Conservation (phyloP, 2,888 invertebrate species). For the Graphium colonna region DNA sequence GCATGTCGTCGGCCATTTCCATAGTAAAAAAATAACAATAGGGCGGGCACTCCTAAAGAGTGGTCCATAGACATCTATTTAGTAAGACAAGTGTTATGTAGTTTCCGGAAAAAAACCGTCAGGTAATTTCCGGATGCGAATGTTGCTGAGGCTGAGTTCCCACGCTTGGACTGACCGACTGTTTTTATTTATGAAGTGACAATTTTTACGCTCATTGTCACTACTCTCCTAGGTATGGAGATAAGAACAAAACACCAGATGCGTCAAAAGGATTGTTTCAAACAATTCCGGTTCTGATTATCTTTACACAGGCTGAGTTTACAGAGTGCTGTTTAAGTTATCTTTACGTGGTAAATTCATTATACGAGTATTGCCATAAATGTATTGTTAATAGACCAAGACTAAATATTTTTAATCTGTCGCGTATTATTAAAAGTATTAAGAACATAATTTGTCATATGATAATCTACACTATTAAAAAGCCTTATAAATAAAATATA, state of each 20-base stretch:
- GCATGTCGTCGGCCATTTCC: neutral
- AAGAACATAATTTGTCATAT: no score
- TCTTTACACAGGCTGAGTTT: neutral
- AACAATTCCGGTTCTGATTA: conserved; percentile 27
- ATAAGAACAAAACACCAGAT: conserved; percentile 65
- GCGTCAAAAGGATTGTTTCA: conserved; percentile 30
- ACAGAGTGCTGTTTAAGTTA: neutral
- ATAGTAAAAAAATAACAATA: conserved; percentile 31
- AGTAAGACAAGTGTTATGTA: conserved; percentile 66
- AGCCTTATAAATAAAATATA: no score
- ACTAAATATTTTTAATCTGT: no score
- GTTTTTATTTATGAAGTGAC: conserved; percentile 65
- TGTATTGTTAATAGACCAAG: no score
- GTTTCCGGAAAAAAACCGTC: conserved; percentile 55
- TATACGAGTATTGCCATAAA: no score
- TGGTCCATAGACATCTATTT: conserved; percentile 59
- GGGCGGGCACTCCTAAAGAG: conserved; percentile 47
- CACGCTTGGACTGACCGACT: conserved; percentile 54
- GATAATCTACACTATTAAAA: no score
- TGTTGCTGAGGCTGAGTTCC: conserved; percentile 50
- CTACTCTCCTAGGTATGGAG: conserved; percentile 42
- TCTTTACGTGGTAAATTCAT: no score
- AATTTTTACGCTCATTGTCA: conserved; percentile 55
- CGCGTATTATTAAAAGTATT: no score
- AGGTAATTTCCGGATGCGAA: conserved; percentile 74